A percentile compares a stretch with the other conserved stretches of the same genome.
These are phyloP conservation scores for Apoda limacodes DNA, from an alignment of 2,888 invertebrate species.

Conservation along the genomic window DNA sequence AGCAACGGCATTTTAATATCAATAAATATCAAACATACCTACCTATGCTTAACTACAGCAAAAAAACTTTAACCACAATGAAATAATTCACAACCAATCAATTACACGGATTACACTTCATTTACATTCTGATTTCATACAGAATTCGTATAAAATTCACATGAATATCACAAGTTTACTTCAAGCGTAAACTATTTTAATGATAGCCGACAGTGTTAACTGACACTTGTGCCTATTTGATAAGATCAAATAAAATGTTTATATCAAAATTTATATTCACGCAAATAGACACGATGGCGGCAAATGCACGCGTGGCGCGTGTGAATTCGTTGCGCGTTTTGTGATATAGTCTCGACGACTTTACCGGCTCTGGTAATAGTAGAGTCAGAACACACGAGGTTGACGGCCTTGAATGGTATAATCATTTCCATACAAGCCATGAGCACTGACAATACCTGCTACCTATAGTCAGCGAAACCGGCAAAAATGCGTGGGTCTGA, in stretches of 20 bases:
- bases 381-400: slow-evolving; percentile 32
- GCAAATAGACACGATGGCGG: slow-evolving; percentile 3
- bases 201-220: too few species aligned
- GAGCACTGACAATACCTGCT: slow-evolving; percentile 30
- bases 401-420: slow-evolving; percentile 41
- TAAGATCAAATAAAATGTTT: too few species aligned
- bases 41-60: too few species aligned
- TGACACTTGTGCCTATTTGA: too few species aligned
- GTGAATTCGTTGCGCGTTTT: slow-evolving; percentile 54
- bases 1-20: too few species aligned
- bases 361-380: slow-evolving; percentile 22
- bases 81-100: too few species aligned
- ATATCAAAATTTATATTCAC: slow-evolving; percentile 4
- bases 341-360: slow-evolving; percentile 29
- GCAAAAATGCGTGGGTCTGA: too few species aligned
- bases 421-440: slow-evolving; percentile 25
- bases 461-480: slow-evolving; percentile 23
- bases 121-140: slow-evolving; percentile 12
- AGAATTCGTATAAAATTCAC: slow-evolving; percentile 8
- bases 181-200: too few species aligned
- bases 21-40: too few species aligned
- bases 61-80: too few species aligned
- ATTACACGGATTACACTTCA: too few species aligned
- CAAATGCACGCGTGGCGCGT: slow-evolving; percentile 25
- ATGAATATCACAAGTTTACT: slow-evolving; percentile 6